Conservation (phyloP, 2,888 invertebrate species). For the Venustoraphidia nigricollis region DNA sequence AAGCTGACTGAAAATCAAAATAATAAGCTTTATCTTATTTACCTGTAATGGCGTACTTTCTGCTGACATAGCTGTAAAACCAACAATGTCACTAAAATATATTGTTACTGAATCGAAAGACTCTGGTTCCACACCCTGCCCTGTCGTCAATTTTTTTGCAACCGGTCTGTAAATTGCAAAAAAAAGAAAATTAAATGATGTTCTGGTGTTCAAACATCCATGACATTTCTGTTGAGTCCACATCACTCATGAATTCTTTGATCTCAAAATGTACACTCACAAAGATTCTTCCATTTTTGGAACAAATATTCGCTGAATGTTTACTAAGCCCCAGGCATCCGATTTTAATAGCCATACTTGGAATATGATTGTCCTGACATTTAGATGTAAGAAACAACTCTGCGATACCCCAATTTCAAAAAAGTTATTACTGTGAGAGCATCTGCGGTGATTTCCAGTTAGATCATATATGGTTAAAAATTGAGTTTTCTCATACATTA, state of each 20-base stretch:
- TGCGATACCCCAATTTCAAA: neutral
- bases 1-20: neutral
- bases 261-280: too few species aligned
- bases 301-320: too few species aligned
- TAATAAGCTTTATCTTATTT: conserved; percentile 9
- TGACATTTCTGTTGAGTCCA: too few species aligned
- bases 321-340: too few species aligned
- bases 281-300: too few species aligned
- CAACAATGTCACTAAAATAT: conserved; percentile 95
- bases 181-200: neutral
- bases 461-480: conserved; percentile 1
- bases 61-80: conserved; percentile 90
- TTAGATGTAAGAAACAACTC: too few species aligned
- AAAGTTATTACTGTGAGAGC: conserved; percentile 1
- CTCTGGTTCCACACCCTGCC: conserved; percentile 84
- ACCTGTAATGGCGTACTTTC: conserved; percentile 84
- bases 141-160: conserved; percentile 72
- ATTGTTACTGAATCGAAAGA: conserved; percentile 88
- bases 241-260: too few species aligned
- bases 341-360: too few species aligned
- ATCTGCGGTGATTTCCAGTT: neutral
- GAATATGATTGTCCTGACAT: too few species aligned
- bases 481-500: conserved; percentile 2
- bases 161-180: conserved; percentile 51
- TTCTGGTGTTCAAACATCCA: too few species aligned